Conservation (phyloP, 2,113 vertebrate species). For the Paracanthobrama guichenoti region DNA sequence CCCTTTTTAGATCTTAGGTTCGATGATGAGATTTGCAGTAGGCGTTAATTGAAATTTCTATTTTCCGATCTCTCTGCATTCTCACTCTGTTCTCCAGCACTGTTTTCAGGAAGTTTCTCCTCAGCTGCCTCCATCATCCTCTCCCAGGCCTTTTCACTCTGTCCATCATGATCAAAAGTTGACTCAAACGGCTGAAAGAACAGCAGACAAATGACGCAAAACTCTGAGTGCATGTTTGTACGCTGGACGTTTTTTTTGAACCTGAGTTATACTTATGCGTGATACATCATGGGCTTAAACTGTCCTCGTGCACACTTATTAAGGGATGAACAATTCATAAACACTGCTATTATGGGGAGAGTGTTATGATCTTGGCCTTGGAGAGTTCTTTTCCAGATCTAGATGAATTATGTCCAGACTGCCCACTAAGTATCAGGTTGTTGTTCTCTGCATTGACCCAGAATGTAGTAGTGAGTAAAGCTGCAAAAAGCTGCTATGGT, state of each 20-base stretch:
- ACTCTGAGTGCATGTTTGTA: not conserved
- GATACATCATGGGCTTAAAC: slow-evolving; percentile 40
- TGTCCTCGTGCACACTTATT: slow-evolving; percentile 39
- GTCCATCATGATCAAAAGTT: not conserved
- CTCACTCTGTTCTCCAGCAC: not conserved
- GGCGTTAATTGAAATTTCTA: slow-evolving; percentile 54
- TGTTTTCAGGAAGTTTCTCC: slow-evolving; percentile 29
- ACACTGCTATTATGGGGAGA: slow-evolving; percentile 55
- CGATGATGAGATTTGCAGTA: slow-evolving; percentile 51
- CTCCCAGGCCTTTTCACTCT: slow-evolving; percentile 13
- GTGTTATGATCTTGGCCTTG: slow-evolving; percentile 48
- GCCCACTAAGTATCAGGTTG: slow-evolving; percentile 38
- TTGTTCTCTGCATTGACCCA: slow-evolving; percentile 22
- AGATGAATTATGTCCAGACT: slow-evolving; percentile 42
- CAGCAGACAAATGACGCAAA: slow-evolving; percentile 3
- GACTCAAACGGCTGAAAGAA: not conserved
- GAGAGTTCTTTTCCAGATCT: slow-evolving; percentile 42
- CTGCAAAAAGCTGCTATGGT: slow-evolving; percentile 21
- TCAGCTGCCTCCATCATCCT: slow-evolving; percentile 32
- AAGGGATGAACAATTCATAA: slow-evolving; percentile 58
- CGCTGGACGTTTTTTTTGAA: not conserved
- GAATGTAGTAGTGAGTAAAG: slow-evolving; percentile 17
- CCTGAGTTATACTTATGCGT: slow-evolving; percentile 31
- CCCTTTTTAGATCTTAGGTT: slow-evolving; percentile 53
- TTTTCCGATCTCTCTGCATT: slow-evolving; percentile 58